A percentile compares a stretch with the other conserved stretches of the same genome.
These are phyloP conservation scores for Papilio xuthus DNA, from an alignment of 1,140 invertebrate genomes.

Conservation along the genomic window DNA sequence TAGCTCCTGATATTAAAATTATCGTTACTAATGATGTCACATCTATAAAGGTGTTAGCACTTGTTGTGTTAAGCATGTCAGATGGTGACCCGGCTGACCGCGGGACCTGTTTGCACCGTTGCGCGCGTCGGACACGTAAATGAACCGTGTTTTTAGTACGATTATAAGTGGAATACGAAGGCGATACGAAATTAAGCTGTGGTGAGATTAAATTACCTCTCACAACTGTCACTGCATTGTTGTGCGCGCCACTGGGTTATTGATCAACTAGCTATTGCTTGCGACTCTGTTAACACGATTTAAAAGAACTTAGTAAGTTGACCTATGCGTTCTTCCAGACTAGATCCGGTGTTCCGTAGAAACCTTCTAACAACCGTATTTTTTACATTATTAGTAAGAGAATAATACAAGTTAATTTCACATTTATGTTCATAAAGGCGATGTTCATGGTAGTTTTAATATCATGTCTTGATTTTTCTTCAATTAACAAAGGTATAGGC, in stretches of 20 bases:
- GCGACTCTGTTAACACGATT: no score
- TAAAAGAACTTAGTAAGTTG: no score
- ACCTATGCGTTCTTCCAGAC: no score
- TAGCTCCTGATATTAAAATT: background rate
- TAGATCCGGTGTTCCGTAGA: no score
- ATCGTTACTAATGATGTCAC: background rate
- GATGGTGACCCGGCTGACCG: conserved; percentile 38
- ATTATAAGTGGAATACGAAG: conserved; percentile 16
- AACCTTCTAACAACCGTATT: no score
- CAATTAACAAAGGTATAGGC: background rate
- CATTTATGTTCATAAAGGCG: background rate
- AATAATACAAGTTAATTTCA: background rate
- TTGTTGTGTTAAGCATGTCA: conserved; percentile 37
- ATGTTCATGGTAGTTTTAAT: background rate
- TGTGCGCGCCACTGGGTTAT: background rate
- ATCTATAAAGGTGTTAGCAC: conserved; percentile 31
- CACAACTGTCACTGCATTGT: background rate
- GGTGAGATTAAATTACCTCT: conserved; percentile 20
- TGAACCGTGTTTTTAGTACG: conserved; percentile 34
- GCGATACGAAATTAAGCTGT: conserved; percentile 8
- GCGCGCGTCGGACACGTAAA: conserved; percentile 17
- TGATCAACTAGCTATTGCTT: no score
- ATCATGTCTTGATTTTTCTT: background rate
- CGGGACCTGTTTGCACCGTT: conserved; percentile 36
- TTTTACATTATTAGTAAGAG: no score